Evolutionary conservation across 2,888 invertebrate species (phyloP), one percentile per base, ranked within the genome.

Genomic region (Drosophila paramelanica): DNA sequence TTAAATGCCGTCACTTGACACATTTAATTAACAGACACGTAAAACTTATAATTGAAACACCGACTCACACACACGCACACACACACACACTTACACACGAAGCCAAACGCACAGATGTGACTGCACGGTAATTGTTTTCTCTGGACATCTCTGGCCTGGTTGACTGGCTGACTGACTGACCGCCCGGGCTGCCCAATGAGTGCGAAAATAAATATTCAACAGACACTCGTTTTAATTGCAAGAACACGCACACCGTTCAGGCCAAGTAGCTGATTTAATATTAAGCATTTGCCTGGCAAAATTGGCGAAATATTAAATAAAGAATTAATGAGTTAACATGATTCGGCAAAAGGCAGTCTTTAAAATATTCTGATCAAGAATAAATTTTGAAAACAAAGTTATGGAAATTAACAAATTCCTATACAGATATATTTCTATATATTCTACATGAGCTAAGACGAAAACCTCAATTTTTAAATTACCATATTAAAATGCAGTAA

Each of bases 1-100:
- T 89, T 86, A 87, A 86, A 86, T 89, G 85, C 83, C 90, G 75
- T 80, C 76, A 69, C 90, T 76, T 89, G 90, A 86, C 90, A 89
- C 84, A 89, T 89, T 86, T 86, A 86, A 89, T 86, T 86, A 86
- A 86, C 89, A 89, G 85, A 84, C 89, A 87, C 89, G 78, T 77
- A 65, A 77, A 79, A 83, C 87, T 83, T 89, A 89, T 89, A 83
- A 83, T 81, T 89, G 86, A 75, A 66, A 61, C 45, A 47, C 38
- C 45, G 47, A 51, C 53, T 45, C 39, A 50, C 47, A 61, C 20
- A 41, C 41, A 55, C 36, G 42, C 13, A 36, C 38, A 47, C 8
- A 31, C 42, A 38, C n/a, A 25, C 42, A 50, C 50, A 65, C 20
- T 50, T 31, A 42, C 8, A n/a, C 10, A 14, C 11, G 5, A 23